phyloP scores from a whole-genome alignment of 2,888 invertebrate genomes.

The Tipula confusa region DNA sequence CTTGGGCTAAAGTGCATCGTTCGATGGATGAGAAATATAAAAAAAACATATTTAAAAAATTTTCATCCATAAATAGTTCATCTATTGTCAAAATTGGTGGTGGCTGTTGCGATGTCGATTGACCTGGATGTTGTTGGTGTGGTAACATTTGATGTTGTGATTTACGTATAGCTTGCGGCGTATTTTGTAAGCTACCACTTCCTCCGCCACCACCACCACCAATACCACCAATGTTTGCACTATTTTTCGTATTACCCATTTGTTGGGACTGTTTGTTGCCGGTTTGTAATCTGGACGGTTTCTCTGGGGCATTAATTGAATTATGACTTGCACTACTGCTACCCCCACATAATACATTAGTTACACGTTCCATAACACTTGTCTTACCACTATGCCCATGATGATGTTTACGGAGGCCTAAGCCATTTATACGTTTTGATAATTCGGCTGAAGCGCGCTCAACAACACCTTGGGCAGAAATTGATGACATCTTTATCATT shows the following conservation, averaged over 20 bases:
- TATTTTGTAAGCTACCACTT: constrained; percentile 40
- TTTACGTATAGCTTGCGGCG: constrained; percentile 48
- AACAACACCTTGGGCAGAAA: constrained; percentile 85
- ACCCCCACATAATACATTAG: constrained; percentile 79
- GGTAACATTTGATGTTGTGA: constrained; percentile 43
- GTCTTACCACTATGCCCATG: constrained; percentile 52
- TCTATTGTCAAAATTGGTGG: constrained; percentile 63
- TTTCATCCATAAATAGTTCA: constrained; percentile 76
- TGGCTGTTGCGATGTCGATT: constrained; percentile 49
- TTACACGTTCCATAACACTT: constrained; percentile 82
- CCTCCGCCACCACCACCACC: constrained; percentile 31
- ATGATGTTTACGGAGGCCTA: constrained; percentile 62
- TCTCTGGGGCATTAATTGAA: constrained; percentile 48
- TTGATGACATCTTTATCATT: constrained; percentile 62
- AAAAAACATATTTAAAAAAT: constrained; percentile 81
- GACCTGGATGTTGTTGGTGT: constrained; percentile 43
- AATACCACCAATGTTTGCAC: not conserved
- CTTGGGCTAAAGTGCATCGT: constrained; percentile 72
- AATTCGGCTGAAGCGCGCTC: constrained; percentile 87
- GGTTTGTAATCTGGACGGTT: constrained; percentile 49
- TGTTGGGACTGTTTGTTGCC: constrained; percentile 31
- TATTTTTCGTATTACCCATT: constrained; percentile 31
- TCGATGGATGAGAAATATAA: constrained; percentile 75
- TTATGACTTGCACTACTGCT: constrained; percentile 43
- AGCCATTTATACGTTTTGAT: constrained; percentile 81